Base-by-base conservation (phyloP, 2,888 invertebrate species). In the Sussaba pulchella region DNA sequence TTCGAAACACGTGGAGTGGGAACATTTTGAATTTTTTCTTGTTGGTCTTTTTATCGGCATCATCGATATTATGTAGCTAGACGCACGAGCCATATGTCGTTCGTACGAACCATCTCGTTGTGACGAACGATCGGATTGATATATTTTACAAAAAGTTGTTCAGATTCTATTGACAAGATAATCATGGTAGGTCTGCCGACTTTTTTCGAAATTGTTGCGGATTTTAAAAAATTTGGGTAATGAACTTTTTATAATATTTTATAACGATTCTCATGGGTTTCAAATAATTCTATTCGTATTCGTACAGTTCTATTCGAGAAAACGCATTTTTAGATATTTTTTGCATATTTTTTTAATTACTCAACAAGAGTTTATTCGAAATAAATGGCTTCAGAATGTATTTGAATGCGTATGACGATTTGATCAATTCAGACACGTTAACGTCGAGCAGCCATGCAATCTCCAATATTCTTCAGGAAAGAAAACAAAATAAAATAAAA, bases 71-170 rank as follows among this genome's bases (percentile, higher is more conserved):
- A 43, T 31, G 4, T 31, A 31, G 6, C 31, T n/a, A n/a, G n/a
- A 73, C 70, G 72, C 83, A 84, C 81, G 84, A 81, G 82, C 85
- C 85, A 85, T 84, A 84, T 84, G 84, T 84, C 83, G 80, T 54
- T 78, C 14, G 17, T 14, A 9, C 31, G 17, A 8, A 31, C 31
- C 57, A 21, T 10, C 12, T n/a, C 59, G 31, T n/a, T n/a, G 26
- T 54, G 36, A 12, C n/a, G 43, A 39, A 14, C 66, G 31, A 69
- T 41, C 31, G 45, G 10, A 12, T 39, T 0, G 61, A 61, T 41
- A 64, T 52, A 52, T 19, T n/a, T n/a, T n/a, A n/a, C n/a, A 21
- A 43, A 57, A 61, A 45, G 59, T 59, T 14, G 31, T 45, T 39
- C 2, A 61, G 75, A 75, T 80, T 14, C n/a, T 9, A 9, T 17